Evolutionary conservation across 2,888 invertebrate genomes (phyloP).

Genomic region (Pterostichus niger): DNA sequence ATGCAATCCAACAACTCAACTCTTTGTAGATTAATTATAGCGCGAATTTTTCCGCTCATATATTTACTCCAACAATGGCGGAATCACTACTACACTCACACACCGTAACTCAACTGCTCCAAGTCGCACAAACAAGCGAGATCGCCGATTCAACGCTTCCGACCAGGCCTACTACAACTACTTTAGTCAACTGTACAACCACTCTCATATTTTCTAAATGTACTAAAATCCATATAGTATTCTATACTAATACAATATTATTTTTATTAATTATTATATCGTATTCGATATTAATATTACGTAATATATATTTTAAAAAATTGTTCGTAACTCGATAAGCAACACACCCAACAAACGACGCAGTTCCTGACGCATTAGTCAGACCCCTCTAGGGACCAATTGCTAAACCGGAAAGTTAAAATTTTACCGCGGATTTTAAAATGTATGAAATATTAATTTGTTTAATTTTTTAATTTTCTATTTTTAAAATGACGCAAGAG

Average conservation of each 20-base stretch:
- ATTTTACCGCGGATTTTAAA: slow-evolving; percentile 19
- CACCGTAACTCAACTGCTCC: slow-evolving; percentile 53
- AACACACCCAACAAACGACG: slow-evolving; percentile 63
- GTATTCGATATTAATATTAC: slow-evolving; percentile 25
- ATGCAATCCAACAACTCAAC: slow-evolving; percentile 33
- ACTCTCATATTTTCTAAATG: slow-evolving; percentile 40
- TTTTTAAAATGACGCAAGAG: not conserved
- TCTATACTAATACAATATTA: not conserved
- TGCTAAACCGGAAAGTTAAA: slow-evolving; percentile 34
- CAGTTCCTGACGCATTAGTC: slow-evolving; percentile 62
- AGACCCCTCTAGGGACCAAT: slow-evolving; percentile 66
- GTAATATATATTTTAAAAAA: slow-evolving; percentile 36
- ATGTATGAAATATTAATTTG: not conserved
- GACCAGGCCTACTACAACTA: slow-evolving; percentile 65
- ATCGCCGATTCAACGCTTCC: slow-evolving; percentile 64
- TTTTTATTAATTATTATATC: slow-evolving; percentile 46
- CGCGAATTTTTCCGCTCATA: slow-evolving; percentile 64
- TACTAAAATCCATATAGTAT: slow-evolving; percentile 8
- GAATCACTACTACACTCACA: slow-evolving; percentile 65
- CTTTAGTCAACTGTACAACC: slow-evolving; percentile 41
- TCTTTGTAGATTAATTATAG: slow-evolving; percentile 48
- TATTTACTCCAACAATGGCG: slow-evolving; percentile 65
- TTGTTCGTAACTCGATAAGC: slow-evolving; percentile 42
- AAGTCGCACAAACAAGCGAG: slow-evolving; percentile 57
- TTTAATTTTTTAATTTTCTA: not conserved